Percentiles rank a stretch among this genome's conserved stretches.
Evolutionary conservation across 2,888 invertebrate genomes (phyloP).

Genomic region (Dastarcus helophoroides): DNA sequence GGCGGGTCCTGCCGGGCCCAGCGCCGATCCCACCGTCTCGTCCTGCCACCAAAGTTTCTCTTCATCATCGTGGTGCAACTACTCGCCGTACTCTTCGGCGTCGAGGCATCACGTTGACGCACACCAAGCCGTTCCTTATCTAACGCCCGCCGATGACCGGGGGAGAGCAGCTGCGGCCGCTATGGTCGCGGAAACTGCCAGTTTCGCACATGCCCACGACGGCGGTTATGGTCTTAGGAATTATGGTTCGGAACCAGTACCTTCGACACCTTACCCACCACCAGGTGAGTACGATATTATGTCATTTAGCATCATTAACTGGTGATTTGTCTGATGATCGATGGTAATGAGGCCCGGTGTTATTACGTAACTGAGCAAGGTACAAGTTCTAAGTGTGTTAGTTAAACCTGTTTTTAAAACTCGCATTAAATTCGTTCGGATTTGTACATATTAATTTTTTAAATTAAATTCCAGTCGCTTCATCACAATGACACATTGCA

Average conservation of each 20-base stretch:
- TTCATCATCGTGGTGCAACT: constrained; percentile 64
- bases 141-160: constrained; percentile 57
- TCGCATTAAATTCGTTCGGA: too few species aligned
- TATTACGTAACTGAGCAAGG: too few species aligned
- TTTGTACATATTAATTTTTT: too few species aligned
- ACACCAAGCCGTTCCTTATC: constrained; percentile 53
- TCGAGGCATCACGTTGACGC: constrained; percentile 47
- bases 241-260: constrained; percentile 61
- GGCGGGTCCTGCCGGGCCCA: constrained; percentile 38
- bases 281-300: too few species aligned
- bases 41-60: constrained; percentile 59
- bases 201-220: constrained; percentile 56
- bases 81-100: constrained; percentile 48
- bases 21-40: constrained; percentile 42
- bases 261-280: constrained; percentile 66
- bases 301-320: too few species aligned
- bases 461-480: too few species aligned
- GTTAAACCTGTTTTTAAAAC: too few species aligned
- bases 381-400: too few species aligned
- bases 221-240: constrained; percentile 60
- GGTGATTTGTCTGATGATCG: too few species aligned
- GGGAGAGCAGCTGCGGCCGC: constrained; percentile 46
- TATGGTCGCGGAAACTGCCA: constrained; percentile 46
- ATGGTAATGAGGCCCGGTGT: too few species aligned
- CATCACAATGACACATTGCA: too few species aligned